phyloP scores from a whole-genome alignment of 2,797 vertebrate genomes.

The Takifugu rubripes region DNA sequence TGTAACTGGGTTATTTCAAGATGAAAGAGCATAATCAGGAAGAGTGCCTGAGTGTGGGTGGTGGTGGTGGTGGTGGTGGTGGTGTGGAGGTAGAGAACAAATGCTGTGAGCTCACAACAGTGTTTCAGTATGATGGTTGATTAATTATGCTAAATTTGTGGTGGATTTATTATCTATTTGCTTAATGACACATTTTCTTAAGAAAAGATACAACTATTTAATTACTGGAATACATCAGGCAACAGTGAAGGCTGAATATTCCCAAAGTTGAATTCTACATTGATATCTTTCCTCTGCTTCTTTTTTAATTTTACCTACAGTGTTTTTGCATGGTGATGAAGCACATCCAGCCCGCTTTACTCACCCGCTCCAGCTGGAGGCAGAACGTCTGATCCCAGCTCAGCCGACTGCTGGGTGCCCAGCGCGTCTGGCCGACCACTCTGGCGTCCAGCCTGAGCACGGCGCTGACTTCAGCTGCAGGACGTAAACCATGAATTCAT shows the following conservation, averaged over 20 bases:
- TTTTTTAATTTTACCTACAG: not conserved
- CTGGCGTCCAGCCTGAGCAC: slow-evolving; percentile 86
- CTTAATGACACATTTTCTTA: too few relatives aligned
- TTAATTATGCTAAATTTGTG: too few relatives aligned
- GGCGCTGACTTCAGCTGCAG: slow-evolving; percentile 76
- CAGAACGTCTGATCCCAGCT: slow-evolving; percentile 87
- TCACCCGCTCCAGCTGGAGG: slow-evolving; percentile 85
- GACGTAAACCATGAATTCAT: not conserved
- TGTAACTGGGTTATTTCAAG: slow-evolving; percentile 6
- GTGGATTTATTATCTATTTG: too few relatives aligned
- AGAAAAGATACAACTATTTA: too few relatives aligned
- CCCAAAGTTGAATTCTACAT: not conserved
- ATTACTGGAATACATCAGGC: too few relatives aligned
- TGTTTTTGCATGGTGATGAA: not conserved
- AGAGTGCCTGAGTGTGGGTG: slow-evolving; percentile 13
- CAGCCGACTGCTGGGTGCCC: slow-evolving; percentile 76
- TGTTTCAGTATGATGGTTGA: not conserved
- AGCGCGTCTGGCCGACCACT: slow-evolving; percentile 79
- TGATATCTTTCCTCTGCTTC: too few relatives aligned
- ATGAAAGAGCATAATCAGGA: slow-evolving; percentile 10
- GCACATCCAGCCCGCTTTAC: slow-evolving; percentile 14
- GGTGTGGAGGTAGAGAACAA: slow-evolving; percentile 8
- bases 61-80: slow-evolving; percentile 9
- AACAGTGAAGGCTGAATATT: not conserved
- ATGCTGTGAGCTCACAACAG: slow-evolving; percentile 19